Conservation (phyloP, 2,888 invertebrate species). For the Xestia rhomboidea region DNA sequence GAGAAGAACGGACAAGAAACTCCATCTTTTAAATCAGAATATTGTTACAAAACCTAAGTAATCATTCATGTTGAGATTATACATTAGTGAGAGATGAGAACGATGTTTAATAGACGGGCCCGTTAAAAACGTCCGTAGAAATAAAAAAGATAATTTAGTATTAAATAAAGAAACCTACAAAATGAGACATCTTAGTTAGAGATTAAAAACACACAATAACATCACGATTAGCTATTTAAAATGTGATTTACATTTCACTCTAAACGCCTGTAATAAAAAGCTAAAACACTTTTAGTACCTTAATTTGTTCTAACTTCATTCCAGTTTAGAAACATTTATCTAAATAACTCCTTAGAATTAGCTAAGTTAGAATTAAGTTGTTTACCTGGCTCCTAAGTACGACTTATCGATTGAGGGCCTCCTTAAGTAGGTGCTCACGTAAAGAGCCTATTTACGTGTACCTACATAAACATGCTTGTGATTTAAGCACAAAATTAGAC, state of each 20-base stretch:
- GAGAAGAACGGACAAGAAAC: not conserved
- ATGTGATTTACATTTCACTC: not conserved
- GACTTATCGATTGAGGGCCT: slow-evolving; percentile 28
- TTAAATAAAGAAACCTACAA: not conserved
- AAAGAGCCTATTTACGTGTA: slow-evolving; percentile 27
- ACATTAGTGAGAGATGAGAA: not conserved
- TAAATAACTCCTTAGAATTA: slow-evolving; percentile 19
- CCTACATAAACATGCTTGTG: slow-evolving; percentile 29
- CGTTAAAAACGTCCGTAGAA: not conserved
- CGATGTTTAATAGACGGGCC: too few species aligned
- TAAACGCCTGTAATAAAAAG: not conserved
- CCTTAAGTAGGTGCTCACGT: slow-evolving; percentile 35
- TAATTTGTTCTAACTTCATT: slow-evolving; percentile 1
- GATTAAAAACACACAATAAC: not conserved
- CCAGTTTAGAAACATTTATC: slow-evolving; percentile 21
- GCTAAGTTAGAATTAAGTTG: slow-evolving; percentile 46
- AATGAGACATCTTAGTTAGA: not conserved
- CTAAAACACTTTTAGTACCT: slow-evolving; percentile 5
- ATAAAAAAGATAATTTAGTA: not conserved
- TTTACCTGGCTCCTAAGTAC: slow-evolving; percentile 27
- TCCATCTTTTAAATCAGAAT: not conserved
- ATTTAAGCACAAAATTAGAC: not conserved
- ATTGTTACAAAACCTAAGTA: not conserved
- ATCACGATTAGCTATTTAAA: not conserved
- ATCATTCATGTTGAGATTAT: not conserved